phyloP scores from a whole-genome alignment of 2,888 invertebrate species.

The Drosophila austrosaltans region DNA sequence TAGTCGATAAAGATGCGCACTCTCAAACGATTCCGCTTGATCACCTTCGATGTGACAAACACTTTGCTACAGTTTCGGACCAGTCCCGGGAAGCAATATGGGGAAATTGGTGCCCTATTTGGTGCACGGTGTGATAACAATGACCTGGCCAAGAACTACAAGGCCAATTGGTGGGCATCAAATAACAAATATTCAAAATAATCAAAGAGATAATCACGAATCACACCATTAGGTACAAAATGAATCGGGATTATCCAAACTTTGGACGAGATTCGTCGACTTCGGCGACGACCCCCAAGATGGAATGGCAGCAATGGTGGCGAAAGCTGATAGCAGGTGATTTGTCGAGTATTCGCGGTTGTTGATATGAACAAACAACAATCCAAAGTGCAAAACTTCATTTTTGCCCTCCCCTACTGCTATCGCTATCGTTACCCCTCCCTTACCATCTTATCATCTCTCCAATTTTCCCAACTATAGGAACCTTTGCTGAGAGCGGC shows the following conservation, averaged over 20 bases:
- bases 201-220: neutral
- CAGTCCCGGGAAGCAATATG: constrained; percentile 90
- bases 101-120: constrained; percentile 87
- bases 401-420: constrained; percentile 13
- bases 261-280: constrained; percentile 86
- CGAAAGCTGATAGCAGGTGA: constrained; percentile 83
- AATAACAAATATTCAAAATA: neutral
- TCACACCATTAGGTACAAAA: constrained; percentile 79
- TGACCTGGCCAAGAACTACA: constrained; percentile 86
- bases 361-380: constrained; percentile 36
- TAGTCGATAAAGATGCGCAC: constrained; percentile 66
- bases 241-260: constrained; percentile 90
- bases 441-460: neutral
- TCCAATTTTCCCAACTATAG: constrained; percentile 45
- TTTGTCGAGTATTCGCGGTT: constrained; percentile 32
- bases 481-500: constrained; percentile 81
- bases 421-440: neutral
- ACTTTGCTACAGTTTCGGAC: constrained; percentile 90
- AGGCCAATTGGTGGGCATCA: constrained; percentile 85
- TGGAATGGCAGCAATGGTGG: constrained; percentile 95
- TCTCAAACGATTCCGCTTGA: constrained; percentile 84
- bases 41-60: constrained; percentile 95
- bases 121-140: constrained; percentile 87
- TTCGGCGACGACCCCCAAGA: constrained; percentile 83
- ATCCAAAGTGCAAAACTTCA: constrained; percentile 37